These are phyloP conservation scores for Bathynomus jamesi DNA, from an alignment of 1,140 invertebrate species.

Conservation along the genomic window DNA sequence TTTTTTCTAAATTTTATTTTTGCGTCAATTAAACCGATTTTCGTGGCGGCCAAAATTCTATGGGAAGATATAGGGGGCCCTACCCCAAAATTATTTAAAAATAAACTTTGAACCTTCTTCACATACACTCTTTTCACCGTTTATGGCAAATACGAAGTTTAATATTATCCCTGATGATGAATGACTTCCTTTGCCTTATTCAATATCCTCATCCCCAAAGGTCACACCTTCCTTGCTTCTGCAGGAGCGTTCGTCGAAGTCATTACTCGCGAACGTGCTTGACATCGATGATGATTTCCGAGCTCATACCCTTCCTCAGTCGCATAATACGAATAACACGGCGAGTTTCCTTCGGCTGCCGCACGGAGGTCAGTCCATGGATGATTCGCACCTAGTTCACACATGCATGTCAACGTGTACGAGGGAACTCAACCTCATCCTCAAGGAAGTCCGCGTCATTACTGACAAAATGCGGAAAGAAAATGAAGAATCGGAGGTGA, in stretches of 20 bases:
- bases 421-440: conserved; percentile 83
- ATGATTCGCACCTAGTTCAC: conserved; percentile 50
- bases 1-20: too few species aligned
- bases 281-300: conserved; percentile 75
- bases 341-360: conserved; percentile 39
- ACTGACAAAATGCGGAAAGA: conserved; percentile 76
- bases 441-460: conserved; percentile 86
- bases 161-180: too few species aligned
- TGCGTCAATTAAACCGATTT: too few species aligned
- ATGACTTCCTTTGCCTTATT: conserved; percentile 24
- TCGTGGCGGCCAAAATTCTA: too few species aligned
- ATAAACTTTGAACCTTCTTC: too few species aligned
- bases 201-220: neutral
- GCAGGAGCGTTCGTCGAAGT: conserved; percentile 67
- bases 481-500: conserved; percentile 78
- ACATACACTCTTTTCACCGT: too few species aligned
- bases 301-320: conserved; percentile 45
- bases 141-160: too few species aligned
- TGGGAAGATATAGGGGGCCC: too few species aligned
- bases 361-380: conserved; percentile 36
- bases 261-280: conserved; percentile 86
- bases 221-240: conserved; percentile 40
- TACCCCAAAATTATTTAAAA: too few species aligned
- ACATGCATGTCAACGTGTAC: conserved; percentile 55
- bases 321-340: conserved; percentile 39